Conservation (phyloP, 23 tunicate species). For the Botrylloides violaceus region DNA sequence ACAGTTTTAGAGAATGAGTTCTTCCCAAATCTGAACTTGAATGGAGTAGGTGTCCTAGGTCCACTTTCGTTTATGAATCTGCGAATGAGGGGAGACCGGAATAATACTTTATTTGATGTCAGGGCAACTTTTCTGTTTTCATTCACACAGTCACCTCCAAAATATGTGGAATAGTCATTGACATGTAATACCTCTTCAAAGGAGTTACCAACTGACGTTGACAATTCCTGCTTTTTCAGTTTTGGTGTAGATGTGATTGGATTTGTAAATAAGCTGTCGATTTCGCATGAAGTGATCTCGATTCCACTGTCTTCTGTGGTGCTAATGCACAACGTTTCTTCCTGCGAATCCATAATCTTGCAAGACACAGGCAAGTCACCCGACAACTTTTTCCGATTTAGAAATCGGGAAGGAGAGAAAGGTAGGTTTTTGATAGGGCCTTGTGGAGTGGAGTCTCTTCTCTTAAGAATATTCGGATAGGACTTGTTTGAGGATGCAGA, state of each 20-base stretch:
- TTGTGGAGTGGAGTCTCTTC: neutral
- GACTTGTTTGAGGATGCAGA: neutral
- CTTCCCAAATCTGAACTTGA: slow-evolving; percentile 38
- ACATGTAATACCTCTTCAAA: neutral
- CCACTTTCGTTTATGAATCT: slow-evolving; percentile 59
- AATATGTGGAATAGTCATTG: neutral
- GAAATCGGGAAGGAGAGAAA: slow-evolving; percentile 79
- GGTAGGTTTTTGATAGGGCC: slow-evolving; percentile 49
- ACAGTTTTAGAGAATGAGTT: neutral
- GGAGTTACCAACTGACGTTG: neutral
- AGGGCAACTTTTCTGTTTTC: neutral
- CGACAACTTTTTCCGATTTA: slow-evolving; percentile 16
- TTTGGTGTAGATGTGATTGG: slow-evolving; percentile 81
- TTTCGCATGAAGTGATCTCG: slow-evolving; percentile 25
- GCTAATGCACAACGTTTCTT: neutral
- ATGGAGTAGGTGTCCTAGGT: slow-evolving; percentile 72
- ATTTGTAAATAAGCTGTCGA: slow-evolving; percentile 18
- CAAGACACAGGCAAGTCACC: neutral
- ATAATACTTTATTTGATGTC: slow-evolving; percentile 13
- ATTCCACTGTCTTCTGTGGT: slow-evolving; percentile 76
- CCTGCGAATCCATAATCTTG: neutral
- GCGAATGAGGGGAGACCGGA: slow-evolving; percentile 49
- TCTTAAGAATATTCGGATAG: slow-evolving; percentile 16
- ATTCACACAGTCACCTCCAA: neutral
- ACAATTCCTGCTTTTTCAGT: neutral